Conservation (phyloP, 1,140 invertebrate species). For the Saccostrea echinata region DNA sequence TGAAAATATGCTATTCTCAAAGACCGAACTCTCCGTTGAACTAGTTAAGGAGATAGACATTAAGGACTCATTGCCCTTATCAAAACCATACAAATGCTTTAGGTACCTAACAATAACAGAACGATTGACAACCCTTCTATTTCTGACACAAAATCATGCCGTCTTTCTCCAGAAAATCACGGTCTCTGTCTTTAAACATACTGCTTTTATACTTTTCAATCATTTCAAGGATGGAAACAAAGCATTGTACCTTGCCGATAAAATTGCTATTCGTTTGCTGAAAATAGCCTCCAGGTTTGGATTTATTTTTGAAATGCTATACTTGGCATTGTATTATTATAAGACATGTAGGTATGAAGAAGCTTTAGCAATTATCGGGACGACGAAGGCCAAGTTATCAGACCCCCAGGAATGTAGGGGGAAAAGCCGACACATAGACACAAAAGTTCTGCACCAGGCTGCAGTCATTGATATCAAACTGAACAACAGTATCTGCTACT, state of each 20-base stretch:
- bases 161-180: neutral
- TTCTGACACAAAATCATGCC: neutral
- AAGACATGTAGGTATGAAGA: neutral
- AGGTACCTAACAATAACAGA: neutral
- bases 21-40: neutral
- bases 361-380: neutral
- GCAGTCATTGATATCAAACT: neutral
- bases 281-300: neutral
- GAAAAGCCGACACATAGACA: neutral
- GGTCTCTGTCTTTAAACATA: neutral
- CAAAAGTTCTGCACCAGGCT: neutral
- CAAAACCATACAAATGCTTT: neutral
- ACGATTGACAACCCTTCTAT: neutral
- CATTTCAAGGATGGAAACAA: neutral
- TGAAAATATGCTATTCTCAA: neutral
- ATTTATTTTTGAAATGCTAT: neutral
- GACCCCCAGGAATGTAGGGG: no score
- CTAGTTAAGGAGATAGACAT: neutral
- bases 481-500: neutral
- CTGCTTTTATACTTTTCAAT: neutral
- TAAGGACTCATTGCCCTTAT: neutral
- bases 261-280: neutral
- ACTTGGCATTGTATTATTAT: neutral
- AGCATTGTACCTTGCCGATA: neutral
- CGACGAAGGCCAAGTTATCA: neutral